phyloP scores from a whole-genome alignment of 2,797 vertebrate genomes.

The Bradypus variegatus region DNA sequence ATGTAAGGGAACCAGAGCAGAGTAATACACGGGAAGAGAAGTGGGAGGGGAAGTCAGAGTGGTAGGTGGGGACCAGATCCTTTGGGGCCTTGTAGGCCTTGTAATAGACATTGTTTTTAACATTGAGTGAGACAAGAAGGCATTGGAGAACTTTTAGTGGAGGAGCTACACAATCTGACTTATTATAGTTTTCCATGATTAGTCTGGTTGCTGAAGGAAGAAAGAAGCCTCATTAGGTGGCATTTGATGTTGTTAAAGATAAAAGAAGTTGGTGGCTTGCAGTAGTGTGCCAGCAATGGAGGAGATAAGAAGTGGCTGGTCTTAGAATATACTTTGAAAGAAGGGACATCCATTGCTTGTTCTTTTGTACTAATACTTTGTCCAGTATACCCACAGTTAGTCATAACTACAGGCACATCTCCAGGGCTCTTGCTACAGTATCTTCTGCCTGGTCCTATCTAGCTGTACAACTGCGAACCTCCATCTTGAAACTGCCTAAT shows the following conservation, averaged over 20 bases:
- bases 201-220: background rate
- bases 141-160: background rate
- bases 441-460: background rate
- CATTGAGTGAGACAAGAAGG: background rate
- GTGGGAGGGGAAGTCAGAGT: background rate
- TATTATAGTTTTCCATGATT: background rate
- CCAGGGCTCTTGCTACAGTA: background rate
- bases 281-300: too few species aligned
- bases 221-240: background rate
- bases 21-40: fast-evolving
- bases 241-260: background rate
- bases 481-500: background rate
- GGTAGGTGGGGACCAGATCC: too few species aligned
- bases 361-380: background rate
- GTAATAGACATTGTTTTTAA: background rate
- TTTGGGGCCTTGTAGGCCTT: background rate
- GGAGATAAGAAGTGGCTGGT: background rate
- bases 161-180: background rate
- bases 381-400: background rate
- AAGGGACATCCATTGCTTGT: background rate
- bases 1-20: fast-evolving
- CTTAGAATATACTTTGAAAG: background rate
- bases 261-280: background rate
- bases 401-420: background rate
- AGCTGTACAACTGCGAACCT: background rate